phyloP scores from a whole-genome alignment of 2,113 vertebrate species.

The Calypte anna region DNA sequence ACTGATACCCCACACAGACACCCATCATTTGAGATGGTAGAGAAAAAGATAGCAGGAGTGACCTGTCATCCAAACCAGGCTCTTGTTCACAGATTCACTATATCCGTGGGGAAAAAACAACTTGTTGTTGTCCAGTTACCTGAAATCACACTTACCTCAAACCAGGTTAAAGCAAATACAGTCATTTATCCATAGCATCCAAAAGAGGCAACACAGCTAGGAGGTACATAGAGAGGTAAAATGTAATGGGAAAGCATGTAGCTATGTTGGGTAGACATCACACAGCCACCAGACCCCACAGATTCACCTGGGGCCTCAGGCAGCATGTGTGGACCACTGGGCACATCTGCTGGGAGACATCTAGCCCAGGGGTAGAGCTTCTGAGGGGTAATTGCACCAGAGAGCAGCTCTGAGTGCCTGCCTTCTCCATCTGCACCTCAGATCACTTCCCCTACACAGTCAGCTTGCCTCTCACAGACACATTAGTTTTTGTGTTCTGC shows the following conservation, averaged over 20 bases:
- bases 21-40: conserved; percentile 50
- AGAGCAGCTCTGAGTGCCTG: neutral
- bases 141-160: neutral
- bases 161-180: neutral
- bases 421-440: neutral
- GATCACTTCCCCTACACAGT: neutral
- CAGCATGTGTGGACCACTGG: accelerated
- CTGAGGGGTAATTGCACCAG: neutral
- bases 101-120: neutral
- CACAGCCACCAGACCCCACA: neutral
- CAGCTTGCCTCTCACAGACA: neutral
- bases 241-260: neutral
- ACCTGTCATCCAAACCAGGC: conserved; percentile 48
- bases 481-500: neutral
- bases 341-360: neutral
- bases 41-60: conserved; percentile 54
- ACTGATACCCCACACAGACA: neutral
- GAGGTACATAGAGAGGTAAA: neutral
- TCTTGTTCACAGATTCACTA: neutral
- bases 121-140: neutral
- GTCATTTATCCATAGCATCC: neutral
- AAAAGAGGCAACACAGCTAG: neutral
- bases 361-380: neutral
- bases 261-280: neutral
- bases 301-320: neutral